Evolutionary conservation across 2,113 vertebrate genomes (phyloP), one percentile per base, ranked within the genome.

Genomic region (Rhinoderma darwinii): DNA sequence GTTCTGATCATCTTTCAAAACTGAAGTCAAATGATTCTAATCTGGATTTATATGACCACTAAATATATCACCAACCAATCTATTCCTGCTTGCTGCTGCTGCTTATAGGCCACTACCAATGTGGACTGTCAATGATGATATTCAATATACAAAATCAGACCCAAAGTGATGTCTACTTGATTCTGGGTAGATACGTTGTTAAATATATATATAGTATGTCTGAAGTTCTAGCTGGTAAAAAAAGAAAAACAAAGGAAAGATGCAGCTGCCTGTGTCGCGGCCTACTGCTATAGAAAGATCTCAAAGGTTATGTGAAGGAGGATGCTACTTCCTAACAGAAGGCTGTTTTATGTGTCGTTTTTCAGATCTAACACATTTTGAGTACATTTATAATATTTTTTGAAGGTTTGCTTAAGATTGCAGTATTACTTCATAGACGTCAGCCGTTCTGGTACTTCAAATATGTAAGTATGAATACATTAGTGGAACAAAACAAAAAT

Each of bases 171-270:
- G 9, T 68, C 15, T 27, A 2, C 56, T 35, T 5, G 30, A 68
- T 70, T 20, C 32, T 37, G n/a, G 32, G 32, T 37, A 37, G 32
- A 70, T 18, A 39, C 0, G 2, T 70, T 70, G 10, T 5, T 30
- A 27, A 12, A 18, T 30, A 30, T 32, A 5, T n/a, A n/a, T n/a
- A n/a, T n/a, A n/a, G 18, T 91, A 89, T 91, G 5, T 30, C n/a
- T 7, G 30, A 18, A 43, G 44, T 51, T n/a, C 17, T 79, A 14
- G 8, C 43, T 56, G 15, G 5, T 43, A 25, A 43, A 74, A 20
- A 41, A 47, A 47, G 5, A 47, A 47, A n/a, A 75, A 47, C 4
- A 15, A 15, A 75, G n/a, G 6, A 30, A 75, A 43, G 12, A 27
- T 75, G 41, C 39, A 75, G n/a, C 41, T 75, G n/a, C 41, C n/a